A percentile compares a stretch with the other conserved stretches of the same genome.
Evolutionary conservation across 2,888 invertebrate species (phyloP).

Genomic region (Listrodromus nycthemerus): DNA sequence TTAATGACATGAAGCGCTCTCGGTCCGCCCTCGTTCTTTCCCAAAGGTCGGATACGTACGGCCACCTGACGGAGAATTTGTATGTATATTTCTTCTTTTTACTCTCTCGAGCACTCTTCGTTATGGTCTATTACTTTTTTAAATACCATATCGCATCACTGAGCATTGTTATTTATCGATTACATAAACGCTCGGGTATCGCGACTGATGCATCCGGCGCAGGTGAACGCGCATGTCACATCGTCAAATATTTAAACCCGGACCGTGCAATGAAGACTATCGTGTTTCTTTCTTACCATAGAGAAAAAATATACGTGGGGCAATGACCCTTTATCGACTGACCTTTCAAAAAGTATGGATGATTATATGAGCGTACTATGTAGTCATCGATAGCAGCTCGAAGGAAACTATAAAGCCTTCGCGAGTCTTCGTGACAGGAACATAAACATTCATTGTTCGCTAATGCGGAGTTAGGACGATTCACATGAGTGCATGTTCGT

Average conservation of each 20-base stretch:
- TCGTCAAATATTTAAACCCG: background rate
- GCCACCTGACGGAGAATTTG: slow-evolving; percentile 89
- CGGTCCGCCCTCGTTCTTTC: slow-evolving; percentile 89
- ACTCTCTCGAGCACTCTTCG: slow-evolving; percentile 40
- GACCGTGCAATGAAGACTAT: background rate
- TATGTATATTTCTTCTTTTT: background rate
- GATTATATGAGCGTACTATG: background rate
- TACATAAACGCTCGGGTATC: background rate
- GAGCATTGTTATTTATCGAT: background rate
- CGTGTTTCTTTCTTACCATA: background rate
- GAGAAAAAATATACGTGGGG: slow-evolving; percentile 7
- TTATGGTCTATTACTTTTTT: background rate
- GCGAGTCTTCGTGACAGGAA: background rate
- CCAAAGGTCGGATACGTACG: slow-evolving; percentile 94
- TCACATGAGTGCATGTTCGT: background rate
- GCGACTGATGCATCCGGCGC: too few species aligned
- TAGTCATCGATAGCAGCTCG: background rate
- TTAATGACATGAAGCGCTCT: slow-evolving; percentile 91
- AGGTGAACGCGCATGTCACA: background rate
- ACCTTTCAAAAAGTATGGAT: slow-evolving; percentile 12
- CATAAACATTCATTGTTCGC: background rate
- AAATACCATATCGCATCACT: background rate
- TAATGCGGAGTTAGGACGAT: background rate
- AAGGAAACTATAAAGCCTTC: slow-evolving; percentile 4
- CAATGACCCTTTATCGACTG: slow-evolving; percentile 61